Conservation (phyloP, 2,888 invertebrate genomes). For the Xestobium rufovillosum region DNA sequence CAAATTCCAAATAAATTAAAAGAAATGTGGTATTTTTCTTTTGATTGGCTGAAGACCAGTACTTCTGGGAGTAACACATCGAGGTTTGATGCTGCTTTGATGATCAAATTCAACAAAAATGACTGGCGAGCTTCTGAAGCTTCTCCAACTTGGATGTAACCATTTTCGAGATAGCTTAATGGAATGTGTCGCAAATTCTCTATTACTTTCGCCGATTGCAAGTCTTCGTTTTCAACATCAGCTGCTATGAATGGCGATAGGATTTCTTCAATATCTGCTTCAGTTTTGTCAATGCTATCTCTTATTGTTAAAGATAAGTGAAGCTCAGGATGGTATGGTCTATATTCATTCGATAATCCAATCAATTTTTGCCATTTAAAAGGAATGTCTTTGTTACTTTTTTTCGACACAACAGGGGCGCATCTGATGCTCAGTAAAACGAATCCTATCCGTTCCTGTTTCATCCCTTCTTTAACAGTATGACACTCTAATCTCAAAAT, state of each 20-base stretch:
- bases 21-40: slow-evolving; percentile 31
- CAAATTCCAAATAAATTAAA: slow-evolving; percentile 37
- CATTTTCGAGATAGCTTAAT: slow-evolving; percentile 47
- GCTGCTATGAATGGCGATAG: neutral
- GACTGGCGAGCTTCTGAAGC: slow-evolving; percentile 36
- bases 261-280: neutral
- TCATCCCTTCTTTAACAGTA: slow-evolving; percentile 45
- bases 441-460: slow-evolving; percentile 62
- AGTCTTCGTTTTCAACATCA: slow-evolving; percentile 24
- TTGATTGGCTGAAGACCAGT: slow-evolving; percentile 33
- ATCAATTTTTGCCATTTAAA: slow-evolving; percentile 56
- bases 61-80: slow-evolving; percentile 44
- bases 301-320: slow-evolving; percentile 53
- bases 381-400: slow-evolving; percentile 44
- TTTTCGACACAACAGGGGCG: slow-evolving; percentile 55
- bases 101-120: slow-evolving; percentile 50
- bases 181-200: slow-evolving; percentile 30
- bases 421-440: slow-evolving; percentile 60
- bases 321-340: slow-evolving; percentile 55
- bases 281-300: slow-evolving; percentile 40
- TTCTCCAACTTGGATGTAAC: slow-evolving; percentile 49
- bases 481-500: slow-evolving; percentile 66
- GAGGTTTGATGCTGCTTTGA: slow-evolving; percentile 50
- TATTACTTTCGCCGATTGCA: slow-evolving; percentile 25
- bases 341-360: slow-evolving; percentile 51